A percentile compares a stretch with the other conserved stretches of the same genome.
These are phyloP conservation scores for Elaeidobius kamerunicus DNA, from an alignment of 2,888 invertebrate species.

Conservation along the genomic window DNA sequence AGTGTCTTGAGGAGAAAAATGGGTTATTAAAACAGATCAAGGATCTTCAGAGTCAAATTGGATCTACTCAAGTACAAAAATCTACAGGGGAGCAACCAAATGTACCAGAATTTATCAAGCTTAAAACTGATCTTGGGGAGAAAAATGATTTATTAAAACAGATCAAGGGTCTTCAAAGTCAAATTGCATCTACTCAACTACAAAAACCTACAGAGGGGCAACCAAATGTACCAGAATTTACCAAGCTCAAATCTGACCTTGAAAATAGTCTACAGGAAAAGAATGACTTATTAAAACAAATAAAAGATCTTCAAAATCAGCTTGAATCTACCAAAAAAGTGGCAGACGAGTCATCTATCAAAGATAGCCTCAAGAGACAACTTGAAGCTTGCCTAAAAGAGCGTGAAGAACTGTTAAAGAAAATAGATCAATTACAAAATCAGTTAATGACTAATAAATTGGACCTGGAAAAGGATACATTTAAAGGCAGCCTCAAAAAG, in stretches of 20 bases:
- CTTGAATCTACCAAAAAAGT: background rate
- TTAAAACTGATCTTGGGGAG: conserved; percentile 20
- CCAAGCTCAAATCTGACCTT: conserved; percentile 18
- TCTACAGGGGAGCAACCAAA: background rate
- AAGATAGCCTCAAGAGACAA: background rate
- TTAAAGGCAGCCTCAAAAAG: conserved; percentile 19
- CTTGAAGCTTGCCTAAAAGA: conserved; percentile 6
- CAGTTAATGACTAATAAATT: background rate
- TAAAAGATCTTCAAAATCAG: background rate
- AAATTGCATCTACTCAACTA: conserved; percentile 23
- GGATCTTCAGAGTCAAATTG: conserved; percentile 9
- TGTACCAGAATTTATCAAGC: conserved; percentile 18
- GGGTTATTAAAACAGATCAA: conserved; percentile 3
- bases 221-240: conserved; percentile 16
- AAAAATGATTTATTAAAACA: conserved; percentile 4
- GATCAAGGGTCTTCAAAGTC: conserved; percentile 18
- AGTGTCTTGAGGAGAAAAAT: conserved; percentile 16
- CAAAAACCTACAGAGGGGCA: conserved; percentile 16
- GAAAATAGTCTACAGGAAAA: conserved; percentile 11
- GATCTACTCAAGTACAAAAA: background rate
- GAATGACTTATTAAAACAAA: background rate
- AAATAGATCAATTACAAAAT: background rate
- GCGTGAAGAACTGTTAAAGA: conserved; percentile 8
- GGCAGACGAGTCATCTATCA: no score
- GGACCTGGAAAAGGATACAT: conserved; percentile 19